A percentile compares a stretch with the other conserved stretches of the same genome.
phyloP scores from a whole-genome alignment of 2,113 vertebrate genomes.

The Tapirus terrestris region DNA sequence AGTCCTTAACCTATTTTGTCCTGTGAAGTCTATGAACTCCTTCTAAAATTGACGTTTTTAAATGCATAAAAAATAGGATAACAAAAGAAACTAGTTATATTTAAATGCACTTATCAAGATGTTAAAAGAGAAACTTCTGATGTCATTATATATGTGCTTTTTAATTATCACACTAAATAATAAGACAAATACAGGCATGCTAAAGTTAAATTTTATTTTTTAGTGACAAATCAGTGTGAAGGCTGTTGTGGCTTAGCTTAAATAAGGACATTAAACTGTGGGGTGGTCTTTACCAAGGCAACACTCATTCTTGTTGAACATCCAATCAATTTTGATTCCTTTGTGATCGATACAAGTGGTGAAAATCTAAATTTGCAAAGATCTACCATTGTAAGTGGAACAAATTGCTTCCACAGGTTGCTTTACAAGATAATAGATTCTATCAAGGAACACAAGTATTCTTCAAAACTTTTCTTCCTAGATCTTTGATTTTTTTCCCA shows the following conservation, averaged over 20 bases:
- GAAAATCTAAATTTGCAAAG: not conserved
- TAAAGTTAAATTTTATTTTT: conserved; percentile 20
- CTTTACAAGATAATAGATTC: not conserved
- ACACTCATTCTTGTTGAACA: not conserved
- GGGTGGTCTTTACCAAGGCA: conserved; percentile 38
- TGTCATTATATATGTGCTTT: not conserved
- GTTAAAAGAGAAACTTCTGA: not conserved
- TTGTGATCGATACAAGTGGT: not conserved
- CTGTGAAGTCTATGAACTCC: not conserved
- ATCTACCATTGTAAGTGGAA: not conserved
- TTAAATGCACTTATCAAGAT: not conserved
- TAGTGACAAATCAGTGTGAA: not conserved
- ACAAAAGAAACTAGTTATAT: not conserved
- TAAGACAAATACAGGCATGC: not conserved
- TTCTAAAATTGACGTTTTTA: not conserved
- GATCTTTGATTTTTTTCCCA: not conserved
- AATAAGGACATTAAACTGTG: not conserved
- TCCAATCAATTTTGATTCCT: not conserved
- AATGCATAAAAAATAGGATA: not conserved
- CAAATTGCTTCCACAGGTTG: not conserved
- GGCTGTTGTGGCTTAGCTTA: not conserved
- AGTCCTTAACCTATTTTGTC: not conserved
- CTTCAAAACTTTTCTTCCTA: not conserved
- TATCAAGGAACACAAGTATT: not conserved
- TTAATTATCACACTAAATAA: not conserved